Evolutionary conservation across 2,797 vertebrate genomes (phyloP).

Genomic region (Euphonia xanthogaster): DNA sequence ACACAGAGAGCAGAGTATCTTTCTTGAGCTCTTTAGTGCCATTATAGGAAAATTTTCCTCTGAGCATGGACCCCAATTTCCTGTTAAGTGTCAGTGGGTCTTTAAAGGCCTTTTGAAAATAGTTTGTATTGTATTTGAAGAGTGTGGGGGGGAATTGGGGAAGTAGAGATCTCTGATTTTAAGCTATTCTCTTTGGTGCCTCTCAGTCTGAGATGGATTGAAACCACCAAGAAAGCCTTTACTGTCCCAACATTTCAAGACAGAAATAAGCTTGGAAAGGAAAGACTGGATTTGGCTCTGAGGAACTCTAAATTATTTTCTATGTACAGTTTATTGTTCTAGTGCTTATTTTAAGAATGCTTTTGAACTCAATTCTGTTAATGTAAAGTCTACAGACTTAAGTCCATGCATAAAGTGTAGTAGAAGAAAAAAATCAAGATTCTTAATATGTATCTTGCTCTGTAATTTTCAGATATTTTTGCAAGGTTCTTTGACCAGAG

Average conservation of each 20-base stretch:
- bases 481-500: neutral
- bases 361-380: neutral
- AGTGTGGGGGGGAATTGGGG: rapidly evolving
- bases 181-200: neutral
- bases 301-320: neutral
- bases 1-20: neutral
- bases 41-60: neutral
- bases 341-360: neutral
- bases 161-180: neutral
- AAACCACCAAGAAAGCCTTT: neutral
- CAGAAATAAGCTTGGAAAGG: neutral
- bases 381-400: neutral
- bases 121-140: neutral
- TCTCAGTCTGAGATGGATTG: neutral
- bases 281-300: neutral
- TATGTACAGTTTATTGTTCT: neutral
- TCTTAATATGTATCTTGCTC: neutral
- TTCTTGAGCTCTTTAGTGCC: neutral
- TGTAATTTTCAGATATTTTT: neutral
- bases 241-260: neutral
- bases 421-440: neutral
- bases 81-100: neutral
- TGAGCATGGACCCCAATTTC: neutral
- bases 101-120: neutral
- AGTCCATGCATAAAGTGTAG: neutral